Evolutionary conservation across 2,888 invertebrate genomes (phyloP), one percentile per base, ranked within the genome.

Genomic region (Tillus elongatus): DNA sequence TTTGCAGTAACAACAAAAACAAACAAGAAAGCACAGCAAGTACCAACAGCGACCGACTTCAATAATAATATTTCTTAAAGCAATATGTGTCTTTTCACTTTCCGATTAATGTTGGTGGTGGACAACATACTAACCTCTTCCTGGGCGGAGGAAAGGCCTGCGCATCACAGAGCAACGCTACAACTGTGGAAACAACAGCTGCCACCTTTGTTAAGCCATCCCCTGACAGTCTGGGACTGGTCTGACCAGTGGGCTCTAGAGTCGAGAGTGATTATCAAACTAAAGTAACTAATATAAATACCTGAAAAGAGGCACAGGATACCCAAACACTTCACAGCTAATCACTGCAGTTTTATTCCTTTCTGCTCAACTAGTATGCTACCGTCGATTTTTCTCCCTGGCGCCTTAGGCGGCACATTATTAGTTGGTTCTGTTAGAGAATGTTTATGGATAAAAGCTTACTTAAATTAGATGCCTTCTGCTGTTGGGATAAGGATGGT

Each of bases 301-400:
- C 82, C 82, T 81, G 74, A 75, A 80, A 52, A 74, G 57, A 45
- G 82, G 82, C 45, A 75, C 74, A 43, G 83, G 82, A 61, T 71
- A 81, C 56, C 77, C 79, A 58, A 77, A 74, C 47, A 79, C 75
- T 60, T 78, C 76, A 63, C 82, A 82, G 52, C 75, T 71, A 63
- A 83, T 66, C 53, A 77, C 67, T 40, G 67, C 65, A 15, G 67
- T 60, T 37, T 50, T 47, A 31, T 62, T 52, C 8, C 50, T 45
- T 40, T 59, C 43, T 41, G 60, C 43, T 66, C 67, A 55, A 68
- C 63, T 51, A 74, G 64, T 54, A 74, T 69, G 47, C 69, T 67
- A 47, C 67, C 68, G 44, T 65, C 66, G 49, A 64, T 64, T 53
- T 66, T 68, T 51, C 64, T 66, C 33, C 67, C 69, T 13, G 67